These are phyloP conservation scores for Drosophila navojoa DNA, from an alignment of 1,140 invertebrate species.

Conservation along the genomic window DNA sequence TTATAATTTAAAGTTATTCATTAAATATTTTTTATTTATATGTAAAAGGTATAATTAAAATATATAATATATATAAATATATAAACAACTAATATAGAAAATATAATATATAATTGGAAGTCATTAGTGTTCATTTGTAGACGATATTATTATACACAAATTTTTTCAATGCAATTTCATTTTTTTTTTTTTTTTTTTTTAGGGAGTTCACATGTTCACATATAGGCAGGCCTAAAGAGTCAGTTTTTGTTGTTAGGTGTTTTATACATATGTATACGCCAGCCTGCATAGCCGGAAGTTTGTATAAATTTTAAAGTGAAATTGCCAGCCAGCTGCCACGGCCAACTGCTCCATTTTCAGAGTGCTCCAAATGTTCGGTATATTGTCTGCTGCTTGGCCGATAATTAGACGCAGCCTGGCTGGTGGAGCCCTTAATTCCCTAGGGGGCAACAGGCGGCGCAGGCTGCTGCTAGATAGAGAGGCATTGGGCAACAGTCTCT, in stretches of 20 bases:
- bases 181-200: too few species aligned
- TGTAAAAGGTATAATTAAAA: too few species aligned
- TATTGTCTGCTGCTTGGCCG: conserved; percentile 49
- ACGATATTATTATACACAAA: too few species aligned
- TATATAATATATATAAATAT: too few species aligned
- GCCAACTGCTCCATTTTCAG: conserved; percentile 8
- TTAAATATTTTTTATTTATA: too few species aligned
- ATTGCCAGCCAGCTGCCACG: conserved; percentile 32
- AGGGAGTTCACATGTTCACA: too few species aligned
- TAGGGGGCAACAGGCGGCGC: too few species aligned
- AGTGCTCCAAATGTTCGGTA: conserved; percentile 13
- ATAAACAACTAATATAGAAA: too few species aligned
- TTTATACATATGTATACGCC: conserved; percentile 8
- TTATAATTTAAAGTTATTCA: too few species aligned
- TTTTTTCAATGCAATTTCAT: too few species aligned
- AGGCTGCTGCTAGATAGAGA: conserved; percentile 37
- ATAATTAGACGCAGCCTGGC: conserved; percentile 49
- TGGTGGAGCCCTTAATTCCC: conserved; percentile 58
- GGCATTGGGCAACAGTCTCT: conserved; percentile 18
- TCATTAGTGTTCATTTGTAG: too few species aligned
- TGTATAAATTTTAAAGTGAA: conserved; percentile 30
- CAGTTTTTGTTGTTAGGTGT: conserved; percentile 2
- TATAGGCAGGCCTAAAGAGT: neutral
- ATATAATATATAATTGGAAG: too few species aligned
- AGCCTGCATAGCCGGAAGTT: neutral